Percentiles rank a stretch among this genome's conserved stretches.
Conservation (phyloP, 1,140 invertebrate species). For the Ganaspis sp. region DNA sequence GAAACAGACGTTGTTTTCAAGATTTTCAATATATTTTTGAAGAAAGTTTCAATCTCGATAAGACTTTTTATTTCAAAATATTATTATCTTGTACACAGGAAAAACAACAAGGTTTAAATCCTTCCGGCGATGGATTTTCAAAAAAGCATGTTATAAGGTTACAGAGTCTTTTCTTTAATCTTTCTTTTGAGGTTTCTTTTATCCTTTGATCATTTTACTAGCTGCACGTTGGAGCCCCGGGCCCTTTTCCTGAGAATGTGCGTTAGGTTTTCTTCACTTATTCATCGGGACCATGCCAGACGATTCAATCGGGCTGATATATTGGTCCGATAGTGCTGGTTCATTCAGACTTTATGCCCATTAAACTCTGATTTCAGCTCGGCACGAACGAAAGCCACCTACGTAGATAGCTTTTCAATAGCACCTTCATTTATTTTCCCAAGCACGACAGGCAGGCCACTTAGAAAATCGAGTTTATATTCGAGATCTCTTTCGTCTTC, state of each 20-base stretch:
- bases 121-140: background rate
- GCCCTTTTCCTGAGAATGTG: conserved; percentile 17
- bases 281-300: conserved; percentile 51
- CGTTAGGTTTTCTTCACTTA: conserved; percentile 55
- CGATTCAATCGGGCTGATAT: conserved; percentile 60
- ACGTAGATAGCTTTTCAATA: conserved; percentile 63
- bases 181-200: conserved; percentile 23
- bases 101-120: background rate
- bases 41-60: no score
- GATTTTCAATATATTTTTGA: no score
- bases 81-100: background rate
- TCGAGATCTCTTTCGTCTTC: conserved; percentile 42
- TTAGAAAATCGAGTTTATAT: conserved; percentile 59
- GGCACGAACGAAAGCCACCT: conserved; percentile 55
- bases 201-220: background rate
- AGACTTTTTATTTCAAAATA: background rate
- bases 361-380: conserved; percentile 62
- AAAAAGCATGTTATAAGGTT: background rate
- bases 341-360: conserved; percentile 64
- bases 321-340: conserved; percentile 59
- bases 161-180: conserved; percentile 3
- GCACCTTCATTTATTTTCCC: conserved; percentile 60
- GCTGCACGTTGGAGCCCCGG: background rate
- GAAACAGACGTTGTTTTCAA: no score
- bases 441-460: conserved; percentile 51